These are phyloP conservation scores for Grus americana DNA, from an alignment of 2,113 vertebrate genomes.

Conservation along the genomic window DNA sequence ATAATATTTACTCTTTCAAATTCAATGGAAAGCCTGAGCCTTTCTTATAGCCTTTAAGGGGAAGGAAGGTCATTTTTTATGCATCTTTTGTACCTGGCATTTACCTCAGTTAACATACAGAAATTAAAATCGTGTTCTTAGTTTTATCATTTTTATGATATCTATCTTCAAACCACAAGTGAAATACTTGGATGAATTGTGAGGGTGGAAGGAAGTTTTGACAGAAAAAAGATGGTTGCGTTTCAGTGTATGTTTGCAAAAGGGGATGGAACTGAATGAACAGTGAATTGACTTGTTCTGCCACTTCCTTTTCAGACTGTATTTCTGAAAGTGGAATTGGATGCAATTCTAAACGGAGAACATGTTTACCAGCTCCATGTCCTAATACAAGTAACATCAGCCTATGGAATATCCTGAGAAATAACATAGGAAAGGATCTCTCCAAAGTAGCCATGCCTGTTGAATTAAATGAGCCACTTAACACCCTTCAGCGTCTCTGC, in stretches of 20 bases:
- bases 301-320: slow-evolving; percentile 71
- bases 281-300: not conserved
- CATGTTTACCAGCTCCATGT: slow-evolving; percentile 83
- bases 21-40: not conserved
- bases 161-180: not conserved
- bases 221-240: not conserved
- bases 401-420: slow-evolving; percentile 95
- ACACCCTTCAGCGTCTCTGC: slow-evolving; percentile 93
- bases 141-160: not conserved
- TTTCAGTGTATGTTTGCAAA: not conserved
- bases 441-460: slow-evolving; percentile 98
- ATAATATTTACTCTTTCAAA: not conserved
- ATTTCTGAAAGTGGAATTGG: slow-evolving; percentile 65
- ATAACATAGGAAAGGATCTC: slow-evolving; percentile 97
- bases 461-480: slow-evolving; percentile 93
- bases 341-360: slow-evolving; percentile 75
- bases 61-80: not conserved
- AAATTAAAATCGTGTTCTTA: not conserved
- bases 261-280: not conserved
- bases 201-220: not conserved
- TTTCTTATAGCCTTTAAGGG: not conserved
- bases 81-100: not conserved
- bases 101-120: not conserved
- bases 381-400: slow-evolving; percentile 90
- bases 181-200: not conserved